phyloP scores from a whole-genome alignment of 2,797 vertebrate species.

The Oreonectes daqikongensis region DNA sequence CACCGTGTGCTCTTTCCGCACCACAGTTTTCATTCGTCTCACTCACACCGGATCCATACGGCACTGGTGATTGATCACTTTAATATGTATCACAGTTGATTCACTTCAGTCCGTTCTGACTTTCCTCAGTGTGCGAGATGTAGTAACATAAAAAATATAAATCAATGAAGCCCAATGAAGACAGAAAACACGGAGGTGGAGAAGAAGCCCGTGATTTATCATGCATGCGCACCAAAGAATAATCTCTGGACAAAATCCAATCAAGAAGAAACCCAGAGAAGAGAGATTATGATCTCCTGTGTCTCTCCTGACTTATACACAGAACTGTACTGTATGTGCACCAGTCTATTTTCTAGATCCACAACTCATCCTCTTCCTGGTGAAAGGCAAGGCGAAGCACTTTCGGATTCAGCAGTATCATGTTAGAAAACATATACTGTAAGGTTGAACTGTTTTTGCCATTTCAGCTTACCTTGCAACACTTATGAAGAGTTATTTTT shows the following conservation, averaged over 20 bases:
- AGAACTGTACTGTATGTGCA: conserved; percentile 6
- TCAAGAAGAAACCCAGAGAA: conserved; percentile 17
- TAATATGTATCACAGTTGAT: conserved; percentile 68
- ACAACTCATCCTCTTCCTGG: conserved; percentile 15
- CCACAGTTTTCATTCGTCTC: conserved; percentile 36
- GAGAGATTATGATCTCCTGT: conserved; percentile 33
- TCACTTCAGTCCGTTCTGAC: conserved; percentile 45
- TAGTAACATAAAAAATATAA: conserved; percentile 49
- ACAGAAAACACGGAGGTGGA: conserved; percentile 43
- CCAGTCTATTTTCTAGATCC: conserved; percentile 20
- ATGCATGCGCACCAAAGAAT: conserved; percentile 43
- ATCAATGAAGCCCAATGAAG: conserved; percentile 49
- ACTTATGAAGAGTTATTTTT: not conserved
- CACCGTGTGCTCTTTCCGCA: not conserved
- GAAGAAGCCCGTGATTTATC: conserved; percentile 42
- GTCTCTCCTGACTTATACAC: conserved; percentile 21
- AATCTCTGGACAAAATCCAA: conserved; percentile 45
- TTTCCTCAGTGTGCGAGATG: conserved; percentile 37
- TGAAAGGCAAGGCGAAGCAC: conserved; percentile 3
- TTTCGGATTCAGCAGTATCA: conserved; percentile 10
- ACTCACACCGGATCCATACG: conserved; percentile 28
- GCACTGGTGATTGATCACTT: conserved; percentile 69
- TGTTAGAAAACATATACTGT: not conserved
- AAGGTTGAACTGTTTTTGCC: not conserved
- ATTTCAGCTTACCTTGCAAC: not conserved